Percentiles rank a stretch among this genome's conserved stretches.
phyloP scores from a whole-genome alignment of 1,140 invertebrate species.

The Drosophila equinoxialis region DNA sequence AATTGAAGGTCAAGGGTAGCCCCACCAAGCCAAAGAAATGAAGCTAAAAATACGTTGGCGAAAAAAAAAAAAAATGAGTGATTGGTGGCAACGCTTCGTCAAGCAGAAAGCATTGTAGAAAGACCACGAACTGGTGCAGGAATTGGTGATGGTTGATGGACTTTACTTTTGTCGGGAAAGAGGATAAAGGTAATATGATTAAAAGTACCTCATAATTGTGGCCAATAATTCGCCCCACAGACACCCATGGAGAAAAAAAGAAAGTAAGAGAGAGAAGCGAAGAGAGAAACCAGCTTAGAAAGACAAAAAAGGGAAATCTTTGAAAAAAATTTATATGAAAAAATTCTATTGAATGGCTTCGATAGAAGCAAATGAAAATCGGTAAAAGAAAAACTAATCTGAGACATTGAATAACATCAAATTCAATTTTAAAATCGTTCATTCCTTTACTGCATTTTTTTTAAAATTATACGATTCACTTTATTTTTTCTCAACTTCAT shows the following conservation, averaged over 20 bases:
- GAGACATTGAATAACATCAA: no score
- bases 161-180: slow-evolving; percentile 3
- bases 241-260: not conserved
- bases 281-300: not conserved
- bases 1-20: slow-evolving; percentile 70
- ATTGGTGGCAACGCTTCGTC: slow-evolving; percentile 53
- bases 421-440: no score
- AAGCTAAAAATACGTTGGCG: slow-evolving; percentile 12
- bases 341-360: not conserved
- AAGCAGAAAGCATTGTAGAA: slow-evolving; percentile 38
- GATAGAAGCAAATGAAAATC: no score
- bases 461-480: no score
- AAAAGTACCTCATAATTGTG: slow-evolving; percentile 78
- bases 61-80: slow-evolving; percentile 54
- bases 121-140: not conserved
- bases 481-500: no score
- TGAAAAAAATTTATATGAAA: not conserved
- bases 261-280: not conserved
- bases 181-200: slow-evolving; percentile 69
- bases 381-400: no score
- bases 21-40: slow-evolving; percentile 13
- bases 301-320: not conserved
- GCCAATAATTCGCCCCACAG: slow-evolving; percentile 38
- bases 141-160: not conserved
- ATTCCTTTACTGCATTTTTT: no score